Percentiles rank a stretch among this genome's conserved stretches.
Conservation (phyloP, 2,797 vertebrate genomes). For the Acanthopagrus latus region DNA sequence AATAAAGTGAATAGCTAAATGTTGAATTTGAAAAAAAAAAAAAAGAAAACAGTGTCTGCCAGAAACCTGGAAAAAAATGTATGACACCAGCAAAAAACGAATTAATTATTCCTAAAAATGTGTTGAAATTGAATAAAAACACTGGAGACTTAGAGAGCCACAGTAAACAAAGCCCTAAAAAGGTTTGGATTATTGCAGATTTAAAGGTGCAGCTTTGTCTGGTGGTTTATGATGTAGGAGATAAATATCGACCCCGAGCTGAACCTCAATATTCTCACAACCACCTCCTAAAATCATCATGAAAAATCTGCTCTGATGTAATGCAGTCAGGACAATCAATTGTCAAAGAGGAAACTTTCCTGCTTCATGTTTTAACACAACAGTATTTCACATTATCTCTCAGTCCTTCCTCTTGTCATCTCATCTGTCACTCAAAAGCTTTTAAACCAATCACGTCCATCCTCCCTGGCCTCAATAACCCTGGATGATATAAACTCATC, state of each 20-base stretch:
- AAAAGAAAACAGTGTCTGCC: background rate
- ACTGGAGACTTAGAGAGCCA: background rate
- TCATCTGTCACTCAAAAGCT: slow-evolving; percentile 18
- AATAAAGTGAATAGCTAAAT: background rate
- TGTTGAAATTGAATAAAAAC: background rate
- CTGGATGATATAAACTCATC: background rate
- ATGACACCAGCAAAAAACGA: background rate
- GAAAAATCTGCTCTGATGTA: background rate
- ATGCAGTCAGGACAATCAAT: background rate
- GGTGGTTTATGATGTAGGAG: background rate
- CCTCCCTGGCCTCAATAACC: slow-evolving; percentile 8
- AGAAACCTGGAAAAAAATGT: background rate
- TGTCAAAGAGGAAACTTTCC: background rate
- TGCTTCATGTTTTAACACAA: background rate
- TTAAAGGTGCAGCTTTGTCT: background rate
- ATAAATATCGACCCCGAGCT: background rate
- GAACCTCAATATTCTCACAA: background rate
- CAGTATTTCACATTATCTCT: slow-evolving; percentile 11
- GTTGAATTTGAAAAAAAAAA: background rate
- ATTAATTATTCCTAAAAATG: background rate
- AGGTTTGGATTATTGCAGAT: background rate
- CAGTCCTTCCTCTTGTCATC: background rate
- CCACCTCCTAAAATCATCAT: background rate
- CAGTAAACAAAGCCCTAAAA: background rate
- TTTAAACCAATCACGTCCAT: slow-evolving; percentile 33